phyloP scores from a whole-genome alignment of 2,113 vertebrate species.

The Gambusia affinis region DNA sequence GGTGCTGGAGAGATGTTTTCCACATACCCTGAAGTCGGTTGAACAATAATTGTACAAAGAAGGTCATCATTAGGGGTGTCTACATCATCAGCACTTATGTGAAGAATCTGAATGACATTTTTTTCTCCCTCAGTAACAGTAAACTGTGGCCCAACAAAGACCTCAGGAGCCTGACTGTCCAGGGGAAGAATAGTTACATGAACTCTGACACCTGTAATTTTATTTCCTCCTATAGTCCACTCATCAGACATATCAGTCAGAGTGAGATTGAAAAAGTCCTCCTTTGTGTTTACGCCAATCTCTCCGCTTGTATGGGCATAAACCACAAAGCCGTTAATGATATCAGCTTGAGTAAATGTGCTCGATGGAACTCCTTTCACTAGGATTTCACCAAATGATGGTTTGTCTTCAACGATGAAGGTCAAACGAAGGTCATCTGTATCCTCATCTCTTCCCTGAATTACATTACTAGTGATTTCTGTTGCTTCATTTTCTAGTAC shows the following conservation, averaged over 20 bases:
- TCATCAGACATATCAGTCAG: conserved; percentile 90
- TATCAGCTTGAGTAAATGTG: conserved; percentile 90
- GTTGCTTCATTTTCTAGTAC: conserved; percentile 91
- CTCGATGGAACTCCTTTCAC: conserved; percentile 83
- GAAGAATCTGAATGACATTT: conserved; percentile 78
- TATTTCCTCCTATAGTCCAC: conserved; percentile 86
- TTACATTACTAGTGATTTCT: conserved; percentile 90
- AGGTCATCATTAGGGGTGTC: conserved; percentile 91
- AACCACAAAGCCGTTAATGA: conserved; percentile 89
- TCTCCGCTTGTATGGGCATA: conserved; percentile 92
- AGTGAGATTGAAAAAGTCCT: conserved; percentile 91
- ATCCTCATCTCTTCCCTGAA: conserved; percentile 86
- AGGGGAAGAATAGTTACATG: conserved; percentile 93
- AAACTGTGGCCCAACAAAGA: conserved; percentile 85
- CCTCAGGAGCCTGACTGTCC: conserved; percentile 89
- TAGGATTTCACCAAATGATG: conserved; percentile 86
- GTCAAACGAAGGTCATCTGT: conserved; percentile 91
- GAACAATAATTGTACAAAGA: conserved; percentile 91
- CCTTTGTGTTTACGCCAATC: conserved; percentile 86
- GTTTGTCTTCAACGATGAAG: conserved; percentile 89
- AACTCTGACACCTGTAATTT: conserved; percentile 87
- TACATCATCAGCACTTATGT: conserved; percentile 85
- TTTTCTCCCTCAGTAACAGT: conserved; percentile 87
- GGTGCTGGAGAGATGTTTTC: conserved; percentile 96
- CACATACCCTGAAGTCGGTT: conserved; percentile 89